Percentiles rank a stretch among this genome's conserved stretches.
These are phyloP conservation scores for Amphiduros pacificus DNA, from an alignment of 2,888 invertebrate species.

Conservation along the genomic window DNA sequence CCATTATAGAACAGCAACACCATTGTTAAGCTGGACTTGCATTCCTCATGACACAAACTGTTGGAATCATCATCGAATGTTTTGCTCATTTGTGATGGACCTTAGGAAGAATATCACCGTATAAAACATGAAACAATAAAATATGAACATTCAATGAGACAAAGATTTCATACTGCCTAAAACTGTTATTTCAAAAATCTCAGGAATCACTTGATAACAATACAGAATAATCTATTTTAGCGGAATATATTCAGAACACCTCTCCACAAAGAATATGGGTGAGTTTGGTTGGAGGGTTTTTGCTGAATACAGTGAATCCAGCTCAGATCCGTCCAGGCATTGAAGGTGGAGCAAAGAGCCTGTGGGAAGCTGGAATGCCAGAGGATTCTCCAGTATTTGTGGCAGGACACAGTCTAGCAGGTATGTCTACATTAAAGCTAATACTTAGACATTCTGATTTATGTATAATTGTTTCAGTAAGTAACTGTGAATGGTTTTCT, in stretches of 20 bases:
- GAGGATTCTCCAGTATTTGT: constrained; percentile 35
- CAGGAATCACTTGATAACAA: too few relatives aligned
- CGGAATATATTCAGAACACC: constrained; percentile 34
- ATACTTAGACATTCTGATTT: neutral
- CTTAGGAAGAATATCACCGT: too few relatives aligned
- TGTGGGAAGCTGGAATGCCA: constrained; percentile 33
- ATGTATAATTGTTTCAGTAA: neutral
- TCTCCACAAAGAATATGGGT: constrained; percentile 36
- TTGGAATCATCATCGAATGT: too few relatives aligned
- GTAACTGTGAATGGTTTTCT: neutral
- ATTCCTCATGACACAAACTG: too few relatives aligned
- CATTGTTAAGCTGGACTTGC: too few relatives aligned
- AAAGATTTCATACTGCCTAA: too few relatives aligned
- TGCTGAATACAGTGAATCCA: constrained; percentile 35
- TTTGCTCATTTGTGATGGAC: too few relatives aligned
- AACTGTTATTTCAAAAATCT: too few relatives aligned
- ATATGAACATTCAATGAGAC: too few relatives aligned
- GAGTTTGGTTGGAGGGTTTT: constrained; percentile 35
- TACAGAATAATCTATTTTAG: too few relatives aligned
- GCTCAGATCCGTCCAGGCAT: constrained; percentile 32
- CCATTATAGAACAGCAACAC: too few relatives aligned
- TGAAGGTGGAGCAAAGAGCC: constrained; percentile 24
- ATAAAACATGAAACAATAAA: too few relatives aligned
- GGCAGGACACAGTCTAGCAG: constrained; percentile 45
- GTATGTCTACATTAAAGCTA: constrained; percentile 25